A percentile compares a stretch with the other conserved stretches of the same genome.
These are phyloP conservation scores for Chaetura pelagica DNA, from an alignment of 2,113 vertebrate genomes.

Conservation along the genomic window DNA sequence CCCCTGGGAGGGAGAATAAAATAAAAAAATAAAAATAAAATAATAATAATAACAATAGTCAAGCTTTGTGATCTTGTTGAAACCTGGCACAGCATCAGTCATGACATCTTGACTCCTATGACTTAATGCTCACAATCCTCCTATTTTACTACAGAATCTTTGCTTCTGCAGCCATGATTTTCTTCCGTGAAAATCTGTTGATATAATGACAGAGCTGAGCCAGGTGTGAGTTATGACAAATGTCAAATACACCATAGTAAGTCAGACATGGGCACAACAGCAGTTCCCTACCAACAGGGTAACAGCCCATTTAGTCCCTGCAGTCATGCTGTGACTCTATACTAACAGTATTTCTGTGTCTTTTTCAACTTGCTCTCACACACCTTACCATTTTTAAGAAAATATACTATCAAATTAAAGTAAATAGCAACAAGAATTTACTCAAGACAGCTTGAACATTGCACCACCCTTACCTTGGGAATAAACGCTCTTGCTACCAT, in stretches of 20 bases:
- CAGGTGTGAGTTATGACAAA: background rate
- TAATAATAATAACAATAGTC: too few species aligned
- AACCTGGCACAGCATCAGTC: background rate
- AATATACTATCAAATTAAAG: background rate
- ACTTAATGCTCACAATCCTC: background rate
- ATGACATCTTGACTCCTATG: fast-evolving
- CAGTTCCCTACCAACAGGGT: background rate
- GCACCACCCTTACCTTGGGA: background rate
- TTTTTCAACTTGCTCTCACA: background rate
- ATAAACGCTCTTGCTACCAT: background rate
- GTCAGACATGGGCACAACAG: fast-evolving
- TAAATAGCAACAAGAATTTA: background rate
- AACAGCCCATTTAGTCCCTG: background rate
- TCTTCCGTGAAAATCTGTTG: background rate
- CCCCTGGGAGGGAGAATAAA: too few species aligned
- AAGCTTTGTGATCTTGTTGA: background rate
- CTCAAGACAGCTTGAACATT: background rate
- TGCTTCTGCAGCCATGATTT: background rate
- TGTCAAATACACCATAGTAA: fast-evolving
- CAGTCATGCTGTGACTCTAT: background rate
- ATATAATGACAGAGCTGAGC: background rate
- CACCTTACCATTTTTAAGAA: background rate
- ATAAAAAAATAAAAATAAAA: too few species aligned
- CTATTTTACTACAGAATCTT: background rate
- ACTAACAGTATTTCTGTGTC: too few species aligned